phyloP scores from a whole-genome alignment of 2,797 vertebrate genomes.

The Myiotriccus ornatus region DNA sequence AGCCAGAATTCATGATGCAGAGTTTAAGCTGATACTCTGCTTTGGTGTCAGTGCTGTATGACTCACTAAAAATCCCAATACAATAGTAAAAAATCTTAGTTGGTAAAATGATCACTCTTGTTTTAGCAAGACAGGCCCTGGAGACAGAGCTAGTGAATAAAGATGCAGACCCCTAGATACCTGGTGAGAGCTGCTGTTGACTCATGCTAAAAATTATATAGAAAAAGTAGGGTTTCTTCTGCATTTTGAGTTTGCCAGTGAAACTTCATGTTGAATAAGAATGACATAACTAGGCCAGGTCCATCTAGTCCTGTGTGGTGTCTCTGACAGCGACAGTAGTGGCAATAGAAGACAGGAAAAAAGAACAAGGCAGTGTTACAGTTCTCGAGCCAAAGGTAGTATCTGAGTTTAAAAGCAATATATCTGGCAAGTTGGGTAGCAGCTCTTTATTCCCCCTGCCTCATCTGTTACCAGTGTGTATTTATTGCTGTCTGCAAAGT shows the following conservation, averaged over 20 bases:
- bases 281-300: background rate
- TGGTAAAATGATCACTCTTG: background rate
- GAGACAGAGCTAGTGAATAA: background rate
- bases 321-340: rapidly evolving
- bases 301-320: background rate
- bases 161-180: background rate
- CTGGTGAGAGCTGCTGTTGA: background rate
- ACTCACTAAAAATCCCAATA: background rate
- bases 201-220: background rate
- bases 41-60: background rate
- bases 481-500: background rate
- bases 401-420: background rate
- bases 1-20: background rate
- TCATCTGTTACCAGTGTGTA: background rate
- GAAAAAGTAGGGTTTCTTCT: background rate
- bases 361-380: background rate
- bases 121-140: background rate
- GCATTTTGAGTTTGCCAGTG: background rate
- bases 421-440: background rate
- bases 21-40: background rate
- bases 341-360: background rate
- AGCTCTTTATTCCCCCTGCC: background rate
- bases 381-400: background rate
- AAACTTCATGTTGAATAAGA: background rate
- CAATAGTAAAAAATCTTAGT: background rate